Evolutionary conservation across 2,113 vertebrate genomes (phyloP).

Genomic region (Gnathonemus longibarbis): DNA sequence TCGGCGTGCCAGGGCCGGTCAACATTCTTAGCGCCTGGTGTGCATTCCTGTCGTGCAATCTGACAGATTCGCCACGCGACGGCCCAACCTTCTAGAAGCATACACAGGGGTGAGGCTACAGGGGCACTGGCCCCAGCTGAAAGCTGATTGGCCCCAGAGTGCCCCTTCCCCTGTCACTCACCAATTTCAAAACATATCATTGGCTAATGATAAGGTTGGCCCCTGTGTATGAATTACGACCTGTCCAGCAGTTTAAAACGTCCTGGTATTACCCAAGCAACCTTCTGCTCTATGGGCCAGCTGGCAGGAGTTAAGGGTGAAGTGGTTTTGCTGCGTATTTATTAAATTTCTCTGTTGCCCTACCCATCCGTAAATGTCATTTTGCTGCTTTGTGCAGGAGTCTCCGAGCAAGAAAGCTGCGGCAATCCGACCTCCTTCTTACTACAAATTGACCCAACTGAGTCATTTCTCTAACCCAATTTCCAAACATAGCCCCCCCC

Average conservation of each 20-base stretch:
- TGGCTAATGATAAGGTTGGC: neutral
- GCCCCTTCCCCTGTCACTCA: neutral
- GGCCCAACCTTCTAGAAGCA: neutral
- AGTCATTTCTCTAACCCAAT: constrained; percentile 39
- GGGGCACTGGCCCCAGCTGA: neutral
- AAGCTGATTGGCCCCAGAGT: neutral
- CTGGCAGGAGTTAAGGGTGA: neutral
- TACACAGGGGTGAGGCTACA: neutral
- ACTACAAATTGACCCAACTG: constrained; percentile 28
- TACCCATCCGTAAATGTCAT: neutral
- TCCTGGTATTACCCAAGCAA: neutral
- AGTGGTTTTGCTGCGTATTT: neutral
- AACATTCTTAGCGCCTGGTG: neutral
- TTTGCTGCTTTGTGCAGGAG: neutral
- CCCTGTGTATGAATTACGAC: neutral
- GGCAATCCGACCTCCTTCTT: constrained; percentile 23
- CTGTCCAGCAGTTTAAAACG: neutral
- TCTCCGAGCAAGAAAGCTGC: constrained; percentile 26
- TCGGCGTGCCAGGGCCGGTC: neutral
- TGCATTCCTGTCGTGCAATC: neutral
- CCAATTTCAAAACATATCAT: neutral
- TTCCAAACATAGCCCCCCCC: constrained; percentile 48
- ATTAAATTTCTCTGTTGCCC: neutral
- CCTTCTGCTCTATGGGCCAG: neutral
- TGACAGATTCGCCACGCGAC: neutral